Conservation (phyloP, 2,797 vertebrate species). For the Triplophysa yarkandensis region DNA sequence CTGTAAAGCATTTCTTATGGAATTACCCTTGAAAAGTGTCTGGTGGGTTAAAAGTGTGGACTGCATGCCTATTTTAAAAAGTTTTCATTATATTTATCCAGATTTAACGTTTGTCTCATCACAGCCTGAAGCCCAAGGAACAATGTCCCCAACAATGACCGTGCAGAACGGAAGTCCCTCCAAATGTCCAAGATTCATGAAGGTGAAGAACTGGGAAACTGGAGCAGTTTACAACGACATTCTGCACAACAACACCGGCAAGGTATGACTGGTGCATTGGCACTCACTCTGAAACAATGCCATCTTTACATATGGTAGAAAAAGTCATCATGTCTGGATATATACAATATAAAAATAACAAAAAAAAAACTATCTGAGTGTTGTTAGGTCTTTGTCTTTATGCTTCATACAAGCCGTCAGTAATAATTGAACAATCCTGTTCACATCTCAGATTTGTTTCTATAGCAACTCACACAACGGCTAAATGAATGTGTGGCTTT, state of each 20-base stretch:
- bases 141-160: constrained; percentile 82
- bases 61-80: not conserved
- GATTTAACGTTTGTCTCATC: constrained; percentile 3
- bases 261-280: constrained; percentile 71
- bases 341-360: not conserved
- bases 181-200: constrained; percentile 92
- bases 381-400: not conserved
- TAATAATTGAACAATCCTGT: not conserved
- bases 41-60: not conserved
- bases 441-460: constrained; percentile 4
- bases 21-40: not conserved
- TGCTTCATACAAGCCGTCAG: not conserved
- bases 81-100: not conserved
- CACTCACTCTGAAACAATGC: not conserved
- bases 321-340: not conserved
- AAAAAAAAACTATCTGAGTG: not conserved
- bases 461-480: constrained; percentile 2
- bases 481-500: constrained; percentile 23
- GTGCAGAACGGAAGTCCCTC: constrained; percentile 86
- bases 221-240: constrained; percentile 85
- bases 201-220: constrained; percentile 95
- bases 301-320: not conserved
- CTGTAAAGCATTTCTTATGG: no score
- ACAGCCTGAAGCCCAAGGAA: constrained; percentile 72
- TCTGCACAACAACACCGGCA: constrained; percentile 83